Evolutionary conservation across 2,797 vertebrate genomes (phyloP).

Genomic region (Margarornis squamiger): DNA sequence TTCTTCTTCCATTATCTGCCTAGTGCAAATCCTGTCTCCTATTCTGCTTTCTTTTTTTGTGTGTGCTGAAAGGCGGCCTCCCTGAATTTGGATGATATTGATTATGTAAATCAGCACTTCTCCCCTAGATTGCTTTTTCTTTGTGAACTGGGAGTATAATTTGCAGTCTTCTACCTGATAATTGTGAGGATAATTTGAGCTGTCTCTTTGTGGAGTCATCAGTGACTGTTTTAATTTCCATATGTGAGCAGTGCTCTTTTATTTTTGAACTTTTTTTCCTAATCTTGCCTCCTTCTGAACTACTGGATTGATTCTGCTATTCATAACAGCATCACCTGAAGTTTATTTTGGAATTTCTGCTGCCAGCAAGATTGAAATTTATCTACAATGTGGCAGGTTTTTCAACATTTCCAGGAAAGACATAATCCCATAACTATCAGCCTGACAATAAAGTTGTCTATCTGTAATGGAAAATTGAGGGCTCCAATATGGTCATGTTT

Average conservation of each 20-base stretch:
- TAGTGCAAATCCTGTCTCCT: conserved; percentile 48
- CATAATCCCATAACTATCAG: conserved; percentile 33
- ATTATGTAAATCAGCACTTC: conserved; percentile 75
- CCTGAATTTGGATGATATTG: conserved; percentile 71
- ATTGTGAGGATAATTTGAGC: conserved; percentile 74
- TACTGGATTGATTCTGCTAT: conserved; percentile 64
- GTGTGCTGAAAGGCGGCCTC: conserved; percentile 53
- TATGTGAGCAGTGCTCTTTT: conserved; percentile 42
- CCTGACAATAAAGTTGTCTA: conserved; percentile 57
- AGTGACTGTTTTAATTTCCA: conserved; percentile 74
- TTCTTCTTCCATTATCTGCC: conserved; percentile 62
- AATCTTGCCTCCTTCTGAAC: conserved; percentile 50
- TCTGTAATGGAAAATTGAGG: conserved; percentile 49
- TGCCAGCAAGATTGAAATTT: conserved; percentile 45
- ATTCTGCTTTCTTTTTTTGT: conserved; percentile 56
- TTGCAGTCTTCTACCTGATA: conserved; percentile 70
- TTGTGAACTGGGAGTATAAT: conserved; percentile 72
- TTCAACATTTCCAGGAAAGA: conserved; percentile 52
- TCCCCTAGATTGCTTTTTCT: conserved; percentile 76
- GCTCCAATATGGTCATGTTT: conserved; percentile 33
- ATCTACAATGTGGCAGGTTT: conserved; percentile 56
- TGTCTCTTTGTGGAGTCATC: conserved; percentile 72
- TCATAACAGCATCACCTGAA: conserved; percentile 55
- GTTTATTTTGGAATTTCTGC: conserved; percentile 42
- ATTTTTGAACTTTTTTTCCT: conserved; percentile 20